Evolutionary conservation across 2,113 vertebrate species (phyloP), one percentile per base, ranked within the genome.

Genomic region (Megaleporinus macrocephalus): DNA sequence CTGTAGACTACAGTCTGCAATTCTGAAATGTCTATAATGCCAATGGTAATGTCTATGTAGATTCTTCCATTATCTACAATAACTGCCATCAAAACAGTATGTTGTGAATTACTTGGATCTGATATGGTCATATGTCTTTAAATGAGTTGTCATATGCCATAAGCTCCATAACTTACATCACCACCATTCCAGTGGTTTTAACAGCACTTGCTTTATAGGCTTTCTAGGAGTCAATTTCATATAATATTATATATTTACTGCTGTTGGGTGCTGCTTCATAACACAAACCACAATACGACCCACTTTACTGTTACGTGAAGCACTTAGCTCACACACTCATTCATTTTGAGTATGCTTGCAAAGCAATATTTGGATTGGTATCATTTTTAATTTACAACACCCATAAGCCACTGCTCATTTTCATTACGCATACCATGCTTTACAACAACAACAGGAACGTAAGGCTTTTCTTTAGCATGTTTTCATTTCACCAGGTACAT

Each of bases 261-360:
- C 18, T 0, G 61, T 62, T 22, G 20, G 30, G 18, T 87, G 77
- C 78, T 76, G 20, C 62, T 44, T 81, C 83, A 55, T 70, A 80
- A 83, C 72, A n/a, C 47, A n/a, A 36, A 55, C 27, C 80, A 73
- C 79, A 82, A 84, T 69, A 29, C 30, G 16, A 33, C 72, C 22
- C 80, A 73, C 81, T 85, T 87, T 41, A 78, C 27, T 78, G 53
- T 49, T 73, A 86, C 70, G 20, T 49, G 80, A 79, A 83, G 85
- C 57, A 41, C 71, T 84, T 41, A 55, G 74, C 1, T n/a, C 29
- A 7, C 47, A 44, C 44, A 53, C n/a, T 71, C 73, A 83, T 86
- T 80, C 78, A 76, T 88, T 83, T 76, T 82, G 79, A 87, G 85
- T 86, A 85, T 81, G 78, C 86, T 85, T 90, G 86, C 81, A 79